These are phyloP conservation scores for Eidolon dupreanum DNA, from an alignment of 2,797 vertebrate genomes.

Conservation along the genomic window DNA sequence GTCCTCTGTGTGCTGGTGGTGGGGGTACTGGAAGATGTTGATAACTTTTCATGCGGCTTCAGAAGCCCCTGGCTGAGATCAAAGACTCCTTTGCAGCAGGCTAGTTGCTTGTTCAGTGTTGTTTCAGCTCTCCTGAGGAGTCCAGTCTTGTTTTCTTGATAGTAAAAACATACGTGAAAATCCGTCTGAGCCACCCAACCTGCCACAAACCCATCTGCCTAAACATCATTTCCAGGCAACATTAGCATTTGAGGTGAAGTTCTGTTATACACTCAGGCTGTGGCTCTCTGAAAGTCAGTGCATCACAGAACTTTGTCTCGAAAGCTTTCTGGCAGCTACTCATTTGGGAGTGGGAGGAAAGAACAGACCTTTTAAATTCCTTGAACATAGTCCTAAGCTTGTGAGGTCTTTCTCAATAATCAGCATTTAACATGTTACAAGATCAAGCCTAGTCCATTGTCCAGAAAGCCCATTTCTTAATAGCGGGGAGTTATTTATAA, in stretches of 20 bases:
- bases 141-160: conserved; percentile 51
- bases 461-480: conserved; percentile 56
- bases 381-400: conserved; percentile 32
- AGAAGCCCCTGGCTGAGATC: conserved; percentile 29
- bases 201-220: conserved; percentile 53
- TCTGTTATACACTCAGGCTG: conserved; percentile 91
- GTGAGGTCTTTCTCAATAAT: conserved; percentile 57
- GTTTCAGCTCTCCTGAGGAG: conserved; percentile 41
- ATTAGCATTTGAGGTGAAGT: conserved; percentile 87
- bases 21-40: not conserved
- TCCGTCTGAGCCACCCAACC: not conserved
- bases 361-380: conserved; percentile 47
- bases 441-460: conserved; percentile 58
- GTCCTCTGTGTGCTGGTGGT: not conserved
- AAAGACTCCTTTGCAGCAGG: conserved; percentile 34
- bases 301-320: conserved; percentile 91
- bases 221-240: conserved; percentile 57
- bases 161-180: conserved; percentile 53
- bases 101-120: conserved; percentile 13
- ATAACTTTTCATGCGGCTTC: not conserved
- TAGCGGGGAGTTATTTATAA: conserved; percentile 77
- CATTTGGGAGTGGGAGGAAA: conserved; percentile 51
- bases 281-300: conserved; percentile 87
- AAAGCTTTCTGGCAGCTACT: conserved; percentile 83
- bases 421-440: conserved; percentile 57